Base-by-base conservation (phyloP, 1,140 invertebrate genomes). In the Atta colombica region DNA sequence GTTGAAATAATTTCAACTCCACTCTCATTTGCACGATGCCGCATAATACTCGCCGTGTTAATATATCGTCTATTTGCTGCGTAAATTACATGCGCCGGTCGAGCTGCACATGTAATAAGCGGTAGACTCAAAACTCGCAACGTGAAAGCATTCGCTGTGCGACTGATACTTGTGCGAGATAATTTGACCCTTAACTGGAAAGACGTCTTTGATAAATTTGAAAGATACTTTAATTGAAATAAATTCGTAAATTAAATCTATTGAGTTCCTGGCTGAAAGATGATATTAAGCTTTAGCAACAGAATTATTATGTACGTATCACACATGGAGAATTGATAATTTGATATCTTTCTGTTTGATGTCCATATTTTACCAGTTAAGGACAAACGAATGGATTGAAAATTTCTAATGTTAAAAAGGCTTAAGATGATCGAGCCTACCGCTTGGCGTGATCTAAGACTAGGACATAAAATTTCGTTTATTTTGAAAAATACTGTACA, bases 401-500 rank as follows among this genome's bases (percentile, higher is more conserved):
- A 88, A 25, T 77, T 65, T 65, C 51, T 77, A 85, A 55, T 45
- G 25, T 63, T 53, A 16, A 31, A 25, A 60, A 81, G 72, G 53
- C 68, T 53, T 51, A 51, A 77, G n/a, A 78, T 7, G 25, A 18
- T 84, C 85, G 85, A 87, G 89, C 63, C 88, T 90, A 89, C 69
- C 88, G 89, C 80, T 84, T 69, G 55, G 49, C 53, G 45, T 31
- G 28, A 21, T 84, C 85, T 87, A 87, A 89, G 5, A 66, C 85
- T 89, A 87, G 61, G 85, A 89, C 72, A 89, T 49, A 81, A 60
- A 77, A 86, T 87, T 89, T 74, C 80, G 31, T 82, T 89, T 92
- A 91, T 65, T 89, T 87, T 93, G 85, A 90, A 92, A 92, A 93
- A 93, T 93, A 93, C 91, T 93, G 91, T 93, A 93, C 91, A 93